Conservation (phyloP, 2,113 vertebrate genomes). For the Catharus fuscescens region DNA sequence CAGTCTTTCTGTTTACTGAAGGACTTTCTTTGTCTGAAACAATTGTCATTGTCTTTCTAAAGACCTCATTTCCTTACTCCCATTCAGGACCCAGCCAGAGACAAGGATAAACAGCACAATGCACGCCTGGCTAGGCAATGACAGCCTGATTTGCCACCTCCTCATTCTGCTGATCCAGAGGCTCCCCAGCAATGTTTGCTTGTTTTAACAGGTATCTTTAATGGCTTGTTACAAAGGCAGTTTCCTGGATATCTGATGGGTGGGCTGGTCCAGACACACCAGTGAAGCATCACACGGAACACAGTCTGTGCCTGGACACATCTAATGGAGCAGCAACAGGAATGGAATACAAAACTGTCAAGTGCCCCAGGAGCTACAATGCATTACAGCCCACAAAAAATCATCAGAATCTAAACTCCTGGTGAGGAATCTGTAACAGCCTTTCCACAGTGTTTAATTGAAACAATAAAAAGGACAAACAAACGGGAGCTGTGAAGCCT, state of each 20-base stretch:
- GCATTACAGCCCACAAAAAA: background rate
- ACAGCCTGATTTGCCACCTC: background rate
- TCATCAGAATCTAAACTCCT: constrained; percentile 27
- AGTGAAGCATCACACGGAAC: background rate
- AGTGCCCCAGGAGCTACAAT: background rate
- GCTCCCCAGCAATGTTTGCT: background rate
- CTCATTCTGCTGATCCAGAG: background rate
- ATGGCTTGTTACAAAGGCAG: background rate
- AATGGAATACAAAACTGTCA: background rate
- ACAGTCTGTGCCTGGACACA: background rate
- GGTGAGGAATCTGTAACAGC: constrained; percentile 19
- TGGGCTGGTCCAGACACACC: background rate
- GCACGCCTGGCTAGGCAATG: background rate
- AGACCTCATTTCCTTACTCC: background rate
- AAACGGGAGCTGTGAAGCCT: background rate
- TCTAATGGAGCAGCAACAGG: background rate
- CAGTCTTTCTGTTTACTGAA: constrained; percentile 42
- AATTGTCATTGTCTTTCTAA: constrained; percentile 27
- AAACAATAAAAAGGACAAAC: constrained; percentile 25
- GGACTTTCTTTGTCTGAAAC: constrained; percentile 30
- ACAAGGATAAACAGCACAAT: background rate
- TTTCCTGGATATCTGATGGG: background rate
- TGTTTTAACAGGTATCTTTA: background rate
- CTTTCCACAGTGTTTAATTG: constrained; percentile 55
- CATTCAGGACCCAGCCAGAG: background rate